Base-by-base conservation (phyloP, 1,140 invertebrate species). In the Drosophila lacertosa region DNA sequence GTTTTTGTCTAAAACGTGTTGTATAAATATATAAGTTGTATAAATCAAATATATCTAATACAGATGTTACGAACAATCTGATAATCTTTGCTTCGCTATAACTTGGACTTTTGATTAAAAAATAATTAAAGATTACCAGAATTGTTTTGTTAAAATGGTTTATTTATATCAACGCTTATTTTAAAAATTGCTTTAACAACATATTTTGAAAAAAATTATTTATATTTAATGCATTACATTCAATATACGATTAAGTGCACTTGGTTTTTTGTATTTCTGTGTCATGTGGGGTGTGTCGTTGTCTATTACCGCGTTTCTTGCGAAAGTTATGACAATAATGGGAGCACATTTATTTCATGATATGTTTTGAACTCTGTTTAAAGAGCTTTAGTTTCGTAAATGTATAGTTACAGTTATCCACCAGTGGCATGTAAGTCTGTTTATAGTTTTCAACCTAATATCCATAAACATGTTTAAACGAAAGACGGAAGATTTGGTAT, bases 81-180 rank as follows among this genome's bases (percentile, higher is more conserved):
- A n/a, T n/a, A n/a, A n/a, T n/a, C n/a, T n/a, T n/a, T n/a, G n/a
- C n/a, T n/a, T n/a, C n/a, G n/a, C n/a, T n/a, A n/a, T n/a, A n/a
- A n/a, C n/a, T n/a, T n/a, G n/a, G n/a, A n/a, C n/a, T n/a, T n/a
- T n/a, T n/a, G n/a, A n/a, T n/a, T n/a, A n/a, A 22, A 22, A 22
- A 22, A 22, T 22, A 22, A 22, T 22, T 22, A 1, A 11, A 10
- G 29, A 3, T 32, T 7, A 32, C 29, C 29, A 10, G 5, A 15
- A 42, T 10, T 18, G 7, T 76, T 75, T 59, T 83, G 83, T 73
- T 84, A 78, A 84, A 84, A 84, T 81, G 67, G 64, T 86, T 86
- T 84, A 86, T 86, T 86, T 84, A 86, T 77, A 86, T 84, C 81
- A 84, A 84, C 80, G 80, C 80, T 84, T 86, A 86, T 80, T 63